These are phyloP conservation scores for Oligia latruncula DNA, from an alignment of 2,888 invertebrate genomes.

Conservation along the genomic window DNA sequence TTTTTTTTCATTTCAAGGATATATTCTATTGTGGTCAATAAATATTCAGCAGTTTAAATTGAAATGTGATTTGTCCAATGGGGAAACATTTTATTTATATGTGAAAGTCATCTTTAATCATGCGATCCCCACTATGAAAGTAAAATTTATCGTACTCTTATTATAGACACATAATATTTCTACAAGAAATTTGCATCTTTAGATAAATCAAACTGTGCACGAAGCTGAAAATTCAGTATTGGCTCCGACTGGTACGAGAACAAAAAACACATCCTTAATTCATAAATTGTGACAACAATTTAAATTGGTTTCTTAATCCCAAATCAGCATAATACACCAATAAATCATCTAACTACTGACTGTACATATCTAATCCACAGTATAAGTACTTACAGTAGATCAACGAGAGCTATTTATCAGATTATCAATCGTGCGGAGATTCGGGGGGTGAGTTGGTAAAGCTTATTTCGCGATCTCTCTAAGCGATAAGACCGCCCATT, in stretches of 20 bases:
- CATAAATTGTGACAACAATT: constrained; percentile 18
- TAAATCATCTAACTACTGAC: neutral
- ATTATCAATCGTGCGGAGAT: neutral
- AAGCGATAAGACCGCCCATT: too few relatives aligned
- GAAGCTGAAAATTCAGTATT: neutral
- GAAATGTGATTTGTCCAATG: neutral
- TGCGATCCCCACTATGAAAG: too few relatives aligned
- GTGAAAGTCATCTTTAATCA: too few relatives aligned
- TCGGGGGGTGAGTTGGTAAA: neutral
- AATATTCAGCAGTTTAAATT: neutral
- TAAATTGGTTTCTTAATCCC: constrained; percentile 24
- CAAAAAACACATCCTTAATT: constrained; percentile 13
- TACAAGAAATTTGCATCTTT: neutral
- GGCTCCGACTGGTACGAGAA: neutral
- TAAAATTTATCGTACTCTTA: too few relatives aligned
- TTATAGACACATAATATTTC: neutral
- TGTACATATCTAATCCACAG: neutral
- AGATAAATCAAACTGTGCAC: neutral
- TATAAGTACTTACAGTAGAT: neutral
- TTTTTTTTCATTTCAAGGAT: neutral
- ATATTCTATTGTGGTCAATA: neutral
- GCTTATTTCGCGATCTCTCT: neutral
- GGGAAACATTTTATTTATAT: neutral
- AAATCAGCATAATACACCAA: constrained; percentile 3
- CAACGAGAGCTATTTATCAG: neutral